These are phyloP conservation scores for Drosophila saltans DNA, from an alignment of 1,140 invertebrate genomes.

Conservation along the genomic window DNA sequence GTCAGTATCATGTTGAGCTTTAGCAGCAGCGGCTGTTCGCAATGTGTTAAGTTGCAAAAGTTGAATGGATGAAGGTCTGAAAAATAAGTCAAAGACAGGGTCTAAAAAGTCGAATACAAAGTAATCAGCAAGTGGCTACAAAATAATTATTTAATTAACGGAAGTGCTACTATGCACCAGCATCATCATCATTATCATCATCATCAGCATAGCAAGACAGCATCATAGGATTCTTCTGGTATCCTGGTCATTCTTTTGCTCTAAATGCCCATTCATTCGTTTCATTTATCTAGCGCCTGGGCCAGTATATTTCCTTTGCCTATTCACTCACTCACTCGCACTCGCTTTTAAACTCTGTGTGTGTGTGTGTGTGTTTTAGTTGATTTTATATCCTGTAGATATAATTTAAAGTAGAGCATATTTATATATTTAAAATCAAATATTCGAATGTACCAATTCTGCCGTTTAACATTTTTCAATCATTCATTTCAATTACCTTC, in stretches of 20 bases:
- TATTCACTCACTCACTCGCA: too few relatives aligned
- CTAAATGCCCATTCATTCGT: constrained; percentile 74
- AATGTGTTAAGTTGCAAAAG: constrained; percentile 54
- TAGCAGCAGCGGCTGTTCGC: constrained; percentile 7
- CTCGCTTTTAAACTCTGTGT: too few relatives aligned
- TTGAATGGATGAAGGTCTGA: constrained; percentile 53
- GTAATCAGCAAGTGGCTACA: constrained; percentile 78
- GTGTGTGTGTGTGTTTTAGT: background rate
- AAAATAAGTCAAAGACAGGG: constrained; percentile 13
- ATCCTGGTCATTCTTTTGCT: constrained; percentile 28
- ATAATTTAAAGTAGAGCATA: background rate
- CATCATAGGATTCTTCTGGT: background rate
- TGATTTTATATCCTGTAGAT: background rate
- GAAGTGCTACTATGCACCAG: constrained; percentile 58
- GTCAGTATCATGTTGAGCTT: constrained; percentile 9
- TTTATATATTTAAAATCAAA: background rate
- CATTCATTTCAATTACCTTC: too few relatives aligned
- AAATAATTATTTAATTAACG: constrained; percentile 82
- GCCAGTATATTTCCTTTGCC: constrained; percentile 22
- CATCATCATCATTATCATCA: background rate
- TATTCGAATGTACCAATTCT: too few relatives aligned
- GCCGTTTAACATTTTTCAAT: too few relatives aligned
- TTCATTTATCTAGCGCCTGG: constrained; percentile 64
- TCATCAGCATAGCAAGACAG: constrained; percentile 2
- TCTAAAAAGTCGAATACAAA: constrained; percentile 47